Conservation (phyloP, 2,888 invertebrate species). For the Hemaris fuciformis region DNA sequence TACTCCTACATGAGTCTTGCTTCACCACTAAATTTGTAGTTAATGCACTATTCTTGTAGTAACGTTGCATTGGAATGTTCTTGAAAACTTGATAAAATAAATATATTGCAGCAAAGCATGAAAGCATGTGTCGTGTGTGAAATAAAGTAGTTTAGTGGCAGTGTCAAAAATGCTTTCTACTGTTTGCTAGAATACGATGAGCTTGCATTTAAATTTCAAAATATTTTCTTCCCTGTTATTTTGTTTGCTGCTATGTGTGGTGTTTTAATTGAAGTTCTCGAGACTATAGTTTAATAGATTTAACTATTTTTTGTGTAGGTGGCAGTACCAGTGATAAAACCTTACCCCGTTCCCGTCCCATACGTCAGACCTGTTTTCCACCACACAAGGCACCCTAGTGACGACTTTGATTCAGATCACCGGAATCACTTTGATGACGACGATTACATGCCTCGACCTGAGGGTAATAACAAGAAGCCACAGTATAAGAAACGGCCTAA, state of each 20-base stretch:
- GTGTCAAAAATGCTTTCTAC: not conserved
- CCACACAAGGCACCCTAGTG: constrained; percentile 58
- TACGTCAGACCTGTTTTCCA: constrained; percentile 82
- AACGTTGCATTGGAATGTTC: too few relatives aligned
- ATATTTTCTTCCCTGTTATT: not conserved
- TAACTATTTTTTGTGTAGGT: constrained; percentile 58
- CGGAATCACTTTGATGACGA: constrained; percentile 44
- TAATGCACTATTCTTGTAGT: too few relatives aligned
- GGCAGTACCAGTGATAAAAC: constrained; percentile 86
- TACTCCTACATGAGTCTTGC: too few relatives aligned
- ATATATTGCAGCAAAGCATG: not conserved
- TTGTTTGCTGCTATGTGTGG: not conserved
- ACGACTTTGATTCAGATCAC: constrained; percentile 49
- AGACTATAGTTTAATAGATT: constrained; percentile 1
- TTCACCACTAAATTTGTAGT: too few relatives aligned
- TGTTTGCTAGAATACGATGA: not conserved
- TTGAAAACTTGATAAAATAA: not conserved
- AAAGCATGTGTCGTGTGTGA: not conserved
- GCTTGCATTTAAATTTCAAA: not conserved
- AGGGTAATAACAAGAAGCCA: constrained; percentile 46
- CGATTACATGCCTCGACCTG: constrained; percentile 59
- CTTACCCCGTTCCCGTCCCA: constrained; percentile 87
- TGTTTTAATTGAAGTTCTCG: not conserved
- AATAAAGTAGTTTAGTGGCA: not conserved
- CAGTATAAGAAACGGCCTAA: constrained; percentile 57